These are phyloP conservation scores for Pteronotus mesoamericanus DNA, from an alignment of 2,797 vertebrate genomes.

Conservation along the genomic window DNA sequence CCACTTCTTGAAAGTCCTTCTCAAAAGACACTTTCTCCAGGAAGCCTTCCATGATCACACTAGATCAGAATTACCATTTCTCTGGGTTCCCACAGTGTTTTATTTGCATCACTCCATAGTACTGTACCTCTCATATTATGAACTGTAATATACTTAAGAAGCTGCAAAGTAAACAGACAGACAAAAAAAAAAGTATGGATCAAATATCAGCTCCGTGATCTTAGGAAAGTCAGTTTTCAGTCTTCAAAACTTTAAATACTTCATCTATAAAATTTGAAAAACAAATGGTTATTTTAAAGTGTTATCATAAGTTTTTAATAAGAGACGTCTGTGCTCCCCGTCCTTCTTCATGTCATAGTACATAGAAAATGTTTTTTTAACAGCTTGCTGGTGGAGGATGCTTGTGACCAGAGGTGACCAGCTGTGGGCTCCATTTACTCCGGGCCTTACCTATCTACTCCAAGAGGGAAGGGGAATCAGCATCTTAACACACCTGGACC, in stretches of 20 bases:
- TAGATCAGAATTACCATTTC: neutral
- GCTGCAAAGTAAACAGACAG: neutral
- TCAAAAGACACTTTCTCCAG: neutral
- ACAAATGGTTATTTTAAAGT: neutral
- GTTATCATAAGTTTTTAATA: neutral
- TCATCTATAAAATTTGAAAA: neutral
- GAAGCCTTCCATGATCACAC: neutral
- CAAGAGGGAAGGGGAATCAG: neutral
- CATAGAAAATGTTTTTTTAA: neutral
- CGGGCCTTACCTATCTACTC: neutral
- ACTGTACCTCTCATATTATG: neutral
- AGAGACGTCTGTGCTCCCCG: neutral
- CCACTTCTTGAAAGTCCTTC: neutral
- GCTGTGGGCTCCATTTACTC: neutral
- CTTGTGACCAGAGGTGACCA: neutral
- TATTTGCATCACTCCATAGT: neutral
- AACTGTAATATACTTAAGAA: neutral
- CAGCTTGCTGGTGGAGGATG: neutral
- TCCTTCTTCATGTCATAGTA: neutral
- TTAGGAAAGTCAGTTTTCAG: neutral
- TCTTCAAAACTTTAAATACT: neutral
- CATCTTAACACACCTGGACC: neutral
- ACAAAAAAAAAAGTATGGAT: neutral
- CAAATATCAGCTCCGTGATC: neutral
- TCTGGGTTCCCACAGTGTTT: neutral